Conservation (phyloP, 2,113 vertebrate genomes). For the Odontophorus gujanensis region DNA sequence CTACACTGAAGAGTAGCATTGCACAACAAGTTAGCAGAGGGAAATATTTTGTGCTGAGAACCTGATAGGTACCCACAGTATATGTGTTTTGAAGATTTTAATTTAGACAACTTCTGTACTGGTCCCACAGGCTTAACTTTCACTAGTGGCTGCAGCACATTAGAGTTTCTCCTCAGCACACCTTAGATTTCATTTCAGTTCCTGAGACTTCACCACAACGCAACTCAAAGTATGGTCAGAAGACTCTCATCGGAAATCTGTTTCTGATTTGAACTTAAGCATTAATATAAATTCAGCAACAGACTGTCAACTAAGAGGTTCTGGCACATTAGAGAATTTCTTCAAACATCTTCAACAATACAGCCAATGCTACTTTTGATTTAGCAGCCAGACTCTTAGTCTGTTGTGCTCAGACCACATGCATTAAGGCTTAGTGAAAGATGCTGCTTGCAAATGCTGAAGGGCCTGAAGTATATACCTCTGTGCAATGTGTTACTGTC, state of each 20-base stretch:
- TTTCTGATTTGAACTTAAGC: not conserved
- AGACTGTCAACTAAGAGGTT: not conserved
- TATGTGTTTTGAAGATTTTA: not conserved
- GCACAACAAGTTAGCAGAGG: not conserved
- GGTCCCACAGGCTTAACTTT: not conserved
- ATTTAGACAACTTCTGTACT: not conserved
- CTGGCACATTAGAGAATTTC: not conserved
- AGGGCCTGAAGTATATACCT: not conserved
- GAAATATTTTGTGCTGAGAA: not conserved
- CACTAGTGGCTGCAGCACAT: not conserved
- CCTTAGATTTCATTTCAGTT: not conserved
- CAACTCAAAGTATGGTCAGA: not conserved
- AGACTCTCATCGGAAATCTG: not conserved
- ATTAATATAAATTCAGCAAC: not conserved
- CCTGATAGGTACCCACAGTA: rapidly evolving
- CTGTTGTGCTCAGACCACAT: not conserved
- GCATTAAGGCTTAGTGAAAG: not conserved
- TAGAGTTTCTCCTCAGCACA: not conserved
- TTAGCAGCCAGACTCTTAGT: not conserved
- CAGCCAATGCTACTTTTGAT: not conserved
- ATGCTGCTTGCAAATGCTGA: not conserved
- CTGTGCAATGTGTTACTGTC: not conserved
- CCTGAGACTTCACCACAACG: not conserved
- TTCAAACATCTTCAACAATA: not conserved
- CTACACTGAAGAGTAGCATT: not conserved